Conservation (phyloP, 2,888 invertebrate species). For the Drosophila fulvimacula region DNA sequence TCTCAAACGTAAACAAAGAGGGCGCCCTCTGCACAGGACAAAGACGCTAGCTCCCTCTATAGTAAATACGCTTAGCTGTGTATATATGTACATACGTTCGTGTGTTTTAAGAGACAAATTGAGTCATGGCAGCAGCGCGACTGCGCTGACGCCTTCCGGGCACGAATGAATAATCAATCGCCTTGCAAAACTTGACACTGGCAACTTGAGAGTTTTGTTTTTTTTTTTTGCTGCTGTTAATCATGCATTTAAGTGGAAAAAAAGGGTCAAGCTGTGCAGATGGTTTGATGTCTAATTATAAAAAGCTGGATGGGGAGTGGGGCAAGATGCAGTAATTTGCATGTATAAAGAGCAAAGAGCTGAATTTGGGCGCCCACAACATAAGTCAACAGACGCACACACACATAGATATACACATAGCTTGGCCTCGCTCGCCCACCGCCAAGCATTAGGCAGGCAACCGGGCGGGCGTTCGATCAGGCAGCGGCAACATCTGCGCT, state of each 20-base stretch:
- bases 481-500: slow-evolving; percentile 54
- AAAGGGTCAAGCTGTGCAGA: slow-evolving; percentile 18
- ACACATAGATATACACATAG: neutral
- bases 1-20: slow-evolving; percentile 45
- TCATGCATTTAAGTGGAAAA: slow-evolving; percentile 15
- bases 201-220: slow-evolving; percentile 6
- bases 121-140: slow-evolving; percentile 46
- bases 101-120: slow-evolving; percentile 27
- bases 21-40: slow-evolving; percentile 37
- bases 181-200: slow-evolving; percentile 30
- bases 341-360: slow-evolving; percentile 19
- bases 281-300: slow-evolving; percentile 43
- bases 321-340: slow-evolving; percentile 37
- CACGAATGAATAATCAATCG: slow-evolving; percentile 46
- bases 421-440: slow-evolving; percentile 61
- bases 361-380: slow-evolving; percentile 38
- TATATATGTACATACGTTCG: neutral
- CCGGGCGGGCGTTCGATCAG: slow-evolving; percentile 7
- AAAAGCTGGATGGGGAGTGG: slow-evolving; percentile 6
- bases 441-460: slow-evolving; percentile 28
- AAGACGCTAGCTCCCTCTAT: slow-evolving; percentile 30
- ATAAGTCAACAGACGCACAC: slow-evolving; percentile 28
- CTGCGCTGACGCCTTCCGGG: slow-evolving; percentile 43
- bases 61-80: slow-evolving; percentile 17
- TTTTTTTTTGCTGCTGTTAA: slow-evolving; percentile 6